A percentile compares a stretch with the other conserved stretches of the same genome.
Evolutionary conservation across 1,140 invertebrate species (phyloP).

Genomic region (Bathynomus jamesi): DNA sequence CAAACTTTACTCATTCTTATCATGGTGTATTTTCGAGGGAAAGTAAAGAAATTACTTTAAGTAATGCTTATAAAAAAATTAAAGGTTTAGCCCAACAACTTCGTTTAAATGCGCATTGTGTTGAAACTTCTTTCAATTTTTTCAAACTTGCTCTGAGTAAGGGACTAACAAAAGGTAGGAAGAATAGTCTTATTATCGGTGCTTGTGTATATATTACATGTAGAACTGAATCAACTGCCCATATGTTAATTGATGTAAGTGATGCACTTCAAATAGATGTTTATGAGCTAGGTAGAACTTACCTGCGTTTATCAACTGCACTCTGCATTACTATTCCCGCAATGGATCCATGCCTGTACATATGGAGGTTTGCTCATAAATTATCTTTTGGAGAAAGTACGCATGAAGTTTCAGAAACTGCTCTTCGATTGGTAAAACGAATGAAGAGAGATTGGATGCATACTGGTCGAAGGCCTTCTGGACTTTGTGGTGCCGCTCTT

Average conservation of each 20-base stretch:
- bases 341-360: slow-evolving; percentile 50
- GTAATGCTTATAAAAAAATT: slow-evolving; percentile 77
- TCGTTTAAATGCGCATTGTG: slow-evolving; percentile 76
- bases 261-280: slow-evolving; percentile 94
- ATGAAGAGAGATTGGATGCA: slow-evolving; percentile 99
- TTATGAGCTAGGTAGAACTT: slow-evolving; percentile 87
- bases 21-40: slow-evolving; percentile 72
- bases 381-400: slow-evolving; percentile 86
- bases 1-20: slow-evolving; percentile 52
- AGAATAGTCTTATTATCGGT: slow-evolving; percentile 83
- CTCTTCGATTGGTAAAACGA: slow-evolving; percentile 80
- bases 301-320: slow-evolving; percentile 76
- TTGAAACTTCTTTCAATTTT: slow-evolving; percentile 89
- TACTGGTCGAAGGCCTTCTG: slow-evolving; percentile 87
- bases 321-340: slow-evolving; percentile 88
- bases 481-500: slow-evolving; percentile 79
- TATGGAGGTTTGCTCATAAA: slow-evolving; percentile 70
- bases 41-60: slow-evolving; percentile 79
- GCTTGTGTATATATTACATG: slow-evolving; percentile 98
- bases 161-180: slow-evolving; percentile 76
- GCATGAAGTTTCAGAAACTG: slow-evolving; percentile 91
- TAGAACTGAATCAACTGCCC: slow-evolving; percentile 82
- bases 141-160: slow-evolving; percentile 90
- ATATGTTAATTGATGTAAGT: slow-evolving; percentile 95
- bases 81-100: slow-evolving; percentile 67